Base-by-base conservation (phyloP, 2,888 invertebrate species). In the Eupithecia abbreviata region DNA sequence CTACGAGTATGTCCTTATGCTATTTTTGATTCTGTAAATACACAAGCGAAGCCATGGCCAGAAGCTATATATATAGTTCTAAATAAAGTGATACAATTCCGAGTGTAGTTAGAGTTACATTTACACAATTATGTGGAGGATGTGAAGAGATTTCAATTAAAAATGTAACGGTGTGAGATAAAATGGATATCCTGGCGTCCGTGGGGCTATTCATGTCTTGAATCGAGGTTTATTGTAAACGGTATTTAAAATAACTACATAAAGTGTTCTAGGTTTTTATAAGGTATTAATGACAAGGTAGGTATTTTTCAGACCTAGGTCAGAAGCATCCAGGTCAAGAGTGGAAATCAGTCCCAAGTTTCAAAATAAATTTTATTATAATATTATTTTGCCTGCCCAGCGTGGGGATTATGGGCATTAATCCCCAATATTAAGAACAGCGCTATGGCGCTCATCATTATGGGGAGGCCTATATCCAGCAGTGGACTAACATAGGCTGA, bases 111-210 rank as follows among this genome's bases (percentile, higher is more conserved):
- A 41, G 80, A 81, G 2, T 65, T 42, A 41, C 84, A 84, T 86
- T 89, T 88, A 85, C 15, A 85, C 86, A 84, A 89, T 90, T 89
- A 89, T 82, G 83, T 86, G 82, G 82, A 86, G 85, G 86, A 89
- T 86, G 87, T 84, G 73, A 83, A 82, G 79, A 82, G 78, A 86
- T 85, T 86, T 86, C 83, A 88, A 88, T 88, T 82, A 84, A 81
- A 82, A 72, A 83, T 47, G 41, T 47, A 71, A 71, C 58, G 18
- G 58, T 15, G 7, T 45, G 9, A 13, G 67, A n/a, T 67, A n/a
- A 45, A 67, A 42, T 42, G 15, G 41, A 18, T 67, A 45, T 67
- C 67, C 45, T 67, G 71, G 71, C 7, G 42, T 62, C 10, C 0
- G 66, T 6, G 15, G 9, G n/a, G 43, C 43, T 45, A n/a, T n/a